phyloP scores from a whole-genome alignment of 2,113 vertebrate genomes.

The Antechinus flavipes region DNA sequence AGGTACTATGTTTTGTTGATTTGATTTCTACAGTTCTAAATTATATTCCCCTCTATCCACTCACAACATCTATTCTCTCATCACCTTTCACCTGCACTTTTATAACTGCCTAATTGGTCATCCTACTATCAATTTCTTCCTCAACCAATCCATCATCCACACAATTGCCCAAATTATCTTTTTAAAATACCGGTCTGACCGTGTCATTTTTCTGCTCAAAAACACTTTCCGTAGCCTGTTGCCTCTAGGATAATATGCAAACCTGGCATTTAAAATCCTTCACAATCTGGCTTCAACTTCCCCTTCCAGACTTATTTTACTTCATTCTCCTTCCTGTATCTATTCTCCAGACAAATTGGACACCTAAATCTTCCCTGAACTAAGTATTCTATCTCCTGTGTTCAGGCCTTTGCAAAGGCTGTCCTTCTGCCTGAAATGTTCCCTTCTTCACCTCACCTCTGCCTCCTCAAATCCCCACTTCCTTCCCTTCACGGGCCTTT shows the following conservation, averaged over 20 bases:
- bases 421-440: neutral
- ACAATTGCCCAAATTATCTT: neutral
- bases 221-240: neutral
- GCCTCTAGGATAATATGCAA: neutral
- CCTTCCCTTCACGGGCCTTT: neutral
- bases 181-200: neutral
- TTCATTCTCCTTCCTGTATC: neutral
- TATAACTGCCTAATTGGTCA: neutral
- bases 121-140: neutral
- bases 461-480: neutral
- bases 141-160: neutral
- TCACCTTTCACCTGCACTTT: neutral
- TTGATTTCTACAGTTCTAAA: neutral
- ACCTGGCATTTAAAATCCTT: constrained; percentile 1
- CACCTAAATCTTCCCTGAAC: neutral
- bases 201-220: neutral
- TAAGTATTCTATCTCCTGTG: neutral
- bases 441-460: neutral
- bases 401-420: neutral
- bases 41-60: neutral
- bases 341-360: neutral
- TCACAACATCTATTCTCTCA: neutral
- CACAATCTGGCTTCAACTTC: neutral
- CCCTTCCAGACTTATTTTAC: constrained; percentile 2
- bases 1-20: neutral